Evolutionary conservation across 2,888 invertebrate species (phyloP).

Genomic region (Synanthedon myopaeformis): DNA sequence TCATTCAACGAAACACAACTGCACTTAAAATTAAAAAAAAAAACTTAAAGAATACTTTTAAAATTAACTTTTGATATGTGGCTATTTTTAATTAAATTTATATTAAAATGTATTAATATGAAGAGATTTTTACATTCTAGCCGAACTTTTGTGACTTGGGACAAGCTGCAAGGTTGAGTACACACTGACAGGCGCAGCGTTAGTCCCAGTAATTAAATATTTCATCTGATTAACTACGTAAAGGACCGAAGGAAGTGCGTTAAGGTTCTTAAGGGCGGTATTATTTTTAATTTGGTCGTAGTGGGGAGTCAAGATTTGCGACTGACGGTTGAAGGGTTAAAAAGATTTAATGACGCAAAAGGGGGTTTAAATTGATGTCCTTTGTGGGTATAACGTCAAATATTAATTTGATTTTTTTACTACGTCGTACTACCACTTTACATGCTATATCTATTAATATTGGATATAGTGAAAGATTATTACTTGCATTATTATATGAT

Average conservation of each 20-base stretch:
- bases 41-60: too few species aligned
- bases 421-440: too few species aligned
- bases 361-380: constrained; percentile 40
- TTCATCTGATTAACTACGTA: constrained; percentile 65
- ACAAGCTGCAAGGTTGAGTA: not conserved
- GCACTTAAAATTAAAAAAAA: too few species aligned
- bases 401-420: constrained; percentile 42
- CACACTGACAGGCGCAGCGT: constrained; percentile 33
- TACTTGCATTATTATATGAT: too few species aligned
- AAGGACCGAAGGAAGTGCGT: constrained; percentile 38
- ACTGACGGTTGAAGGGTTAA: constrained; percentile 35
- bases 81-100: too few species aligned
- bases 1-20: too few species aligned
- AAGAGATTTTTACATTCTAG: too few species aligned
- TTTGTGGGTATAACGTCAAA: constrained; percentile 39
- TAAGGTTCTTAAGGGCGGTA: constrained; percentile 37
- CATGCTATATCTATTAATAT: too few species aligned
- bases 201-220: constrained; percentile 61
- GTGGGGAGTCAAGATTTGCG: constrained; percentile 41
- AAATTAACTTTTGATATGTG: too few species aligned
- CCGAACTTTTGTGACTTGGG: not conserved
- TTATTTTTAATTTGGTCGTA: constrained; percentile 61
- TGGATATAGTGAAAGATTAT: too few species aligned
- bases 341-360: constrained; percentile 32
- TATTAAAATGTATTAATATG: too few species aligned